Conservation (phyloP, 1,140 invertebrate species). For the Hycleus phaleratus region DNA sequence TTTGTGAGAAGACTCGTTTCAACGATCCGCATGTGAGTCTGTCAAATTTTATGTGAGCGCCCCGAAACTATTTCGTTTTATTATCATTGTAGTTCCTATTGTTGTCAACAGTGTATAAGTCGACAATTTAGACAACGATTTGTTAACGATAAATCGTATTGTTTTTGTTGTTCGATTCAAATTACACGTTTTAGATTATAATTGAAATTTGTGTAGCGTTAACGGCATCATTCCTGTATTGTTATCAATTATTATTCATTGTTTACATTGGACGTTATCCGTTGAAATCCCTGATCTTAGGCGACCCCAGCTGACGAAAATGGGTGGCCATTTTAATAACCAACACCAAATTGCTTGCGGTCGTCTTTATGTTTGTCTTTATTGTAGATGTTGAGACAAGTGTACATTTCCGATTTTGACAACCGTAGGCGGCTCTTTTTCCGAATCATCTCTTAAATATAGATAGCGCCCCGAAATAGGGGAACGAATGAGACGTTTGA, state of each 20-base stretch:
- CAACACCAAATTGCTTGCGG: conserved; percentile 14
- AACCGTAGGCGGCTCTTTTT: no score
- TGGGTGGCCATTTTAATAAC: conserved; percentile 13
- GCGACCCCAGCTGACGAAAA: conserved; percentile 12
- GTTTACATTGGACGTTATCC: conserved; percentile 2
- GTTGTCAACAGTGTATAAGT: background rate
- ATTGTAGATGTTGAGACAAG: background rate
- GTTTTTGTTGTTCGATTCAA: background rate
- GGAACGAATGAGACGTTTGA: no score
- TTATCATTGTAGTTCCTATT: background rate
- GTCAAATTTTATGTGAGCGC: background rate
- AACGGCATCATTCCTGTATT: background rate
- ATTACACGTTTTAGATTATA: background rate
- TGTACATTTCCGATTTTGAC: no score
- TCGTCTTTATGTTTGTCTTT: conserved; percentile 16
- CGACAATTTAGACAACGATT: background rate
- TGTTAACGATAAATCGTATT: background rate
- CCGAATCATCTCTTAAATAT: no score
- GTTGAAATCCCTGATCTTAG: background rate
- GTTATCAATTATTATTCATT: conserved; percentile 5
- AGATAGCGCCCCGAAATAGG: no score
- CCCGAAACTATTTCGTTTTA: background rate
- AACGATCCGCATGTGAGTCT: background rate
- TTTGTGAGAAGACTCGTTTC: background rate
- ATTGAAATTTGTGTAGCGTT: background rate